Conservation (phyloP, 1,140 invertebrate genomes). For the Trialeurodes vaporariorum region DNA sequence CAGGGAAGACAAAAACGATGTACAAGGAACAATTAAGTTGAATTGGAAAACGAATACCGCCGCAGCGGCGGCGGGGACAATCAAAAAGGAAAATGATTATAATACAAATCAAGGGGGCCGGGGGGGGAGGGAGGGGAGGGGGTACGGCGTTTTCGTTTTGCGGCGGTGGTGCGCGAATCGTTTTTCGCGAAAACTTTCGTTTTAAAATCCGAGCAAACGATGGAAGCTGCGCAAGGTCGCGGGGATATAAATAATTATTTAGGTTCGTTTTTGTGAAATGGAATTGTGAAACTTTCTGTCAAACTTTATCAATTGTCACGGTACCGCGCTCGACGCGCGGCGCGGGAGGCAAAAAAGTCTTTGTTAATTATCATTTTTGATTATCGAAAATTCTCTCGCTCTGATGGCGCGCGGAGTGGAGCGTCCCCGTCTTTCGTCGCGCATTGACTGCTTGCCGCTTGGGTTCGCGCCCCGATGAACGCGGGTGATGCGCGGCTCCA, state of each 20-base stretch:
- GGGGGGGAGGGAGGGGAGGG: too few relatives aligned
- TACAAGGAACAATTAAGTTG: neutral
- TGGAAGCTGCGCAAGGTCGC: too few relatives aligned
- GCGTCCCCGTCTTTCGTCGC: too few relatives aligned
- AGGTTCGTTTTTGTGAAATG: too few relatives aligned
- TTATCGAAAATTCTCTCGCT: neutral
- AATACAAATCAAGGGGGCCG: neutral
- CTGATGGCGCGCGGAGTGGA: too few relatives aligned
- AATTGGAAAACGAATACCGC: neutral
- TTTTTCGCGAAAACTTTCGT: neutral
- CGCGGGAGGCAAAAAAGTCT: neutral
- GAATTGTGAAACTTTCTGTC: neutral
- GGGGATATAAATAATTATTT: too few relatives aligned
- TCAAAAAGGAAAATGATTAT: neutral
- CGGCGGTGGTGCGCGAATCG: too few relatives aligned
- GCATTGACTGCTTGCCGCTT: too few relatives aligned
- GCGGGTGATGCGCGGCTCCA: too few relatives aligned
- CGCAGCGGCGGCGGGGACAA: neutral
- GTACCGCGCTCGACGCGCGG: too few relatives aligned
- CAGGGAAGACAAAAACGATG: neutral
- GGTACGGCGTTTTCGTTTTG: too few relatives aligned
- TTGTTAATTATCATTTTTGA: neutral
- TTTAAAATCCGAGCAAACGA: neutral
- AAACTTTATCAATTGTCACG: neutral
- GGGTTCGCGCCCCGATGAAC: too few relatives aligned